phyloP scores from a whole-genome alignment of 2,113 vertebrate species.

The Periophthalmodon schlosseri region DNA sequence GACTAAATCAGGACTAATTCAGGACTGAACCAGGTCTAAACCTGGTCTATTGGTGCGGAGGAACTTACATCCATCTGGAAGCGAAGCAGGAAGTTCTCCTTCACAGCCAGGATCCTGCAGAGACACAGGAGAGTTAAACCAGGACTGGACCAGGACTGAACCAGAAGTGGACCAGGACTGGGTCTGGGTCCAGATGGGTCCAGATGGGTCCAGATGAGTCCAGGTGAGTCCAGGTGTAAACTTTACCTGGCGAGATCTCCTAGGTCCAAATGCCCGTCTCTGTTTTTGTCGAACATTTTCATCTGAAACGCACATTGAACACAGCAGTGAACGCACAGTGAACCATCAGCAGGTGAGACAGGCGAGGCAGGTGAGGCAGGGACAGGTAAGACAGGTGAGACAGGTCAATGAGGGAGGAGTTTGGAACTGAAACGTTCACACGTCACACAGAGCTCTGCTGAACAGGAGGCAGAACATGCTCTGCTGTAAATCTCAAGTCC shows the following conservation, averaged over 20 bases:
- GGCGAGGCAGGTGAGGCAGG: neutral
- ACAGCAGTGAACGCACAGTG: no score
- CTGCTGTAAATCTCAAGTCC: no score
- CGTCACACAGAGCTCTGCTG: no score
- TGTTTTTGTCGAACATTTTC: constrained; percentile 92
- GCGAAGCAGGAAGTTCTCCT: constrained; percentile 94
- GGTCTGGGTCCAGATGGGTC: no score
- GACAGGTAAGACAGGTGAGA: neutral
- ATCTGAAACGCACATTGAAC: constrained; percentile 78
- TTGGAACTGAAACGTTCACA: no score
- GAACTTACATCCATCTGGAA: constrained; percentile 93
- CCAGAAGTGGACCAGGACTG: no score
- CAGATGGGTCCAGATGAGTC: no score
- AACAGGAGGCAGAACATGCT: no score
- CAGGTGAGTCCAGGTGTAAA: neutral
- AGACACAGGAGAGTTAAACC: neutral
- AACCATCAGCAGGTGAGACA: neutral
- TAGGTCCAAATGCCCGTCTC: constrained; percentile 87
- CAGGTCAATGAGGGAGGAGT: neutral
- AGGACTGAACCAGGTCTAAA: neutral
- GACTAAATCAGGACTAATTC: neutral
- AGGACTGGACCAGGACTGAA: neutral
- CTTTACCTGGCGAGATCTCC: constrained; percentile 90
- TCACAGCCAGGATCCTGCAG: constrained; percentile 86
- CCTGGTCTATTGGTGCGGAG: neutral